Base-by-base conservation (phyloP, 37 sponge, comb jelly and placozoan genomes). In the Geodia barretti region DNA sequence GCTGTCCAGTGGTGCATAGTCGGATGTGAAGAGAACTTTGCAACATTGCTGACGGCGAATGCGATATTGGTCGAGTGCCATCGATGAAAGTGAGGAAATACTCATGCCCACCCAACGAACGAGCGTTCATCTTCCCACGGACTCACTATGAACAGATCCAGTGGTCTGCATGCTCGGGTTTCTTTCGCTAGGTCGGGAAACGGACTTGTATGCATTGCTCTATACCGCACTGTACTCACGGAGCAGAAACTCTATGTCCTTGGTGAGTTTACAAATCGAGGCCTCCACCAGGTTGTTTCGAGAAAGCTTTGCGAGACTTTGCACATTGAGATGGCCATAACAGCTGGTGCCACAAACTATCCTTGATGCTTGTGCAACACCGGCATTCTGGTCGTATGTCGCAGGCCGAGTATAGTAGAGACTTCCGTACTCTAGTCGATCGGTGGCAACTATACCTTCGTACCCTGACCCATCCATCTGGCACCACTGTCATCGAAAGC, bases 1-100 rank as follows among this genome's bases (percentile, higher is more conserved):
- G 73, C 82, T 4, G 28, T 81, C 82, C 82, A 81, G 82, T 81
- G 82, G 7, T n/a, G 28, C 7, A 61, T 71, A 8, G 72, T 81
- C 24, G 65, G 78, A 9, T 63, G 62, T 20, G 78, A 60, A 64
- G 41, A 64, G 39, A 64, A 77, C 23, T 36, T 62, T n/a, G n/a
- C n/a, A n/a, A n/a, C n/a, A n/a, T n/a, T n/a, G n/a, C n/a, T n/a
- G n/a, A n/a, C n/a, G n/a, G n/a, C n/a, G n/a, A n/a, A n/a, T n/a
- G n/a, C n/a, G n/a, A n/a, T n/a, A n/a, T n/a, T n/a, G n/a, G n/a
- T n/a, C n/a, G n/a, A n/a, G n/a, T 60, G 79, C 68, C 79, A 34
- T 78, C 79, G 38, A 78, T 78, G 40, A 76, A 61, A 34, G 63
- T 28, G 25, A 76, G 28, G 36, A 76, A 76, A 36, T 76, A 76